Evolutionary conservation across 2,888 invertebrate genomes (phyloP).

Genomic region (Hemistola chrysoprasaria): DNA sequence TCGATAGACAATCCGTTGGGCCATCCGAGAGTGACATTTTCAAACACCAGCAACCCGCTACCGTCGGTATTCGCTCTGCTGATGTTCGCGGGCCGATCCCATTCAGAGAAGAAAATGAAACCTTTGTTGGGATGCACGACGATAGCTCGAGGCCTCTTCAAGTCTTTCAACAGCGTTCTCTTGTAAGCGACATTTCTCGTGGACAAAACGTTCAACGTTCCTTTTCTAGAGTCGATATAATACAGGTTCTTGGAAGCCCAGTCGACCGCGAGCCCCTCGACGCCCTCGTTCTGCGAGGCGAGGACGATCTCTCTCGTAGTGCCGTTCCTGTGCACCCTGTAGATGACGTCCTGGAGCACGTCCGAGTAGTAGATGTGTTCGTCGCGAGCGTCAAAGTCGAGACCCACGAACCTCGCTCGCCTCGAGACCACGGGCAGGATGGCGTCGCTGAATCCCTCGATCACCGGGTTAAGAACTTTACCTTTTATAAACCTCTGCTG

Average conservation of each 20-base stretch:
- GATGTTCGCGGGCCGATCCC: slow-evolving; percentile 98
- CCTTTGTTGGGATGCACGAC: slow-evolving; percentile 98
- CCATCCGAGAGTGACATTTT: slow-evolving; percentile 96
- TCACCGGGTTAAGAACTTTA: slow-evolving; percentile 92
- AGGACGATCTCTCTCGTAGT: slow-evolving; percentile 93
- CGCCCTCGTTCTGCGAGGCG: slow-evolving; percentile 98
- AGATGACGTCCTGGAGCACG: slow-evolving; percentile 97
- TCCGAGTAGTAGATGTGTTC: slow-evolving; percentile 98
- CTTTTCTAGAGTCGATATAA: slow-evolving; percentile 96
- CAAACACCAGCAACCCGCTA: slow-evolving; percentile 91
- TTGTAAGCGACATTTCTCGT: slow-evolving; percentile 93
- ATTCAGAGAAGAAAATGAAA: slow-evolving; percentile 96
- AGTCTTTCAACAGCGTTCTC: slow-evolving; percentile 90
- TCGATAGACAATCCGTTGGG: slow-evolving; percentile 98
- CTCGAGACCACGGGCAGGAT: slow-evolving; percentile 96
- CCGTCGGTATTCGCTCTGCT: slow-evolving; percentile 96
- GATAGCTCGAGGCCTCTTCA: slow-evolving; percentile 97
- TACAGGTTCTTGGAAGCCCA: slow-evolving; percentile 98
- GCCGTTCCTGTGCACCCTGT: slow-evolving; percentile 90
- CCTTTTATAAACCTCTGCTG: slow-evolving; percentile 98
- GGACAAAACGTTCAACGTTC: slow-evolving; percentile 95
- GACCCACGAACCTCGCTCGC: slow-evolving; percentile 95
- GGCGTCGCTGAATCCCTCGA: slow-evolving; percentile 96
- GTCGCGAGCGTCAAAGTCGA: slow-evolving; percentile 96
- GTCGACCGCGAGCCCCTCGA: slow-evolving; percentile 97